Evolutionary conservation across 2,888 invertebrate genomes (phyloP).

Genomic region (Stenichneumon culpator): DNA sequence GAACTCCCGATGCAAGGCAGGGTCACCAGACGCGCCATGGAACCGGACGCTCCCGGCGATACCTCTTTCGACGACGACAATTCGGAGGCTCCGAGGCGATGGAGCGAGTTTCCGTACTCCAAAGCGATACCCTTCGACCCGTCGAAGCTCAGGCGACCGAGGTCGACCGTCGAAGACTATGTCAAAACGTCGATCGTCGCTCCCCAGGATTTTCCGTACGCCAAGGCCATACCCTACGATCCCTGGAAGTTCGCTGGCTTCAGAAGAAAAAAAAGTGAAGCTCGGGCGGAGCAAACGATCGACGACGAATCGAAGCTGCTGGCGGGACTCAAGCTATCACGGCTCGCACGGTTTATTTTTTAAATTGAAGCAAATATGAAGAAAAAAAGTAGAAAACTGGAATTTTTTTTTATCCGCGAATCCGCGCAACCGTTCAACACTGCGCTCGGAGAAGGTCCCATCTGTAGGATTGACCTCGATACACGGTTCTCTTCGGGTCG

Average conservation of each 20-base stretch:
- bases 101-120: constrained; percentile 61
- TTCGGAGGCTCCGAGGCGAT: constrained; percentile 34
- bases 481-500: not conserved
- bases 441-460: not conserved
- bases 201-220: constrained; percentile 46
- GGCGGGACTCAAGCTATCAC: not conserved
- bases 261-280: constrained; percentile 10
- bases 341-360: not conserved
- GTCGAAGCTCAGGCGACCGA: constrained; percentile 47
- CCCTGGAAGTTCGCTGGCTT: constrained; percentile 40
- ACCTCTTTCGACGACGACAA: not conserved
- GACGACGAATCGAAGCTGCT: not conserved
- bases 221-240: constrained; percentile 53
- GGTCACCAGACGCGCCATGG: not conserved
- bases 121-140: constrained; percentile 65
- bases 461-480: not conserved
- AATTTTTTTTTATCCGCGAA: too few species aligned
- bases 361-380: not conserved
- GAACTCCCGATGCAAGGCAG: not conserved
- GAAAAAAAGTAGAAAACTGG: not conserved
- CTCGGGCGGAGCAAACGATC: not conserved
- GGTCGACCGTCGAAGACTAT: constrained; percentile 16
- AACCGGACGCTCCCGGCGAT: not conserved
- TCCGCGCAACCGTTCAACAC: not conserved
- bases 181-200: not conserved